Evolutionary conservation across 2,797 vertebrate genomes (phyloP).

Genomic region (Chelon auratus): DNA sequence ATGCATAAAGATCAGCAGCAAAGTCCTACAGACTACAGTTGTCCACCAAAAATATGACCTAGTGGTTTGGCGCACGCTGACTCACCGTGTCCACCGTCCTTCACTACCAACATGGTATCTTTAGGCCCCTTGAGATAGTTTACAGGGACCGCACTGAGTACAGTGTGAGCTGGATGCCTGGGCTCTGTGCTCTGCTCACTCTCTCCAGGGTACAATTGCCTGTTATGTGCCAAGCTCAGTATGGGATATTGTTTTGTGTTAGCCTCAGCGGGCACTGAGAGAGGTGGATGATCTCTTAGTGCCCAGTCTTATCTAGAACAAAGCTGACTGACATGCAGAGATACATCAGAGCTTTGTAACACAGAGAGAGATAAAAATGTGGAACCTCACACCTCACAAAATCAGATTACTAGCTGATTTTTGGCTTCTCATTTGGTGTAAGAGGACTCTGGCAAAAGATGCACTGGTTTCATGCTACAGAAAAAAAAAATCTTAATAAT

Average conservation of each 20-base stretch:
- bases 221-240: slow-evolving; percentile 49
- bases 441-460: neutral
- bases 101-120: neutral
- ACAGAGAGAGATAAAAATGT: slow-evolving; percentile 1
- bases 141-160: slow-evolving; percentile 18
- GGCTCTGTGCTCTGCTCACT: slow-evolving; percentile 19
- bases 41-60: slow-evolving; percentile 19
- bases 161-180: slow-evolving; percentile 16
- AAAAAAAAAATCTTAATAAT: slow-evolving; percentile 3
- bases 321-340: slow-evolving; percentile 28
- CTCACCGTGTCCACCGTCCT: neutral
- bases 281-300: slow-evolving; percentile 43
- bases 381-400: neutral
- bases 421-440: neutral
- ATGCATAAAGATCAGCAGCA: neutral
- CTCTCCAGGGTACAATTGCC: slow-evolving; percentile 71
- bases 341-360: slow-evolving; percentile 29
- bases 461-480: neutral
- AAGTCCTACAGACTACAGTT: neutral
- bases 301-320: slow-evolving; percentile 39
- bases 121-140: neutral
- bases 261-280: slow-evolving; percentile 41
- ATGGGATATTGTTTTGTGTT: slow-evolving; percentile 52
- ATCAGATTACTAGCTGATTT: neutral
- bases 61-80: slow-evolving; percentile 5